Conservation (phyloP, 2,113 vertebrate genomes). For the Scomber scombrus region DNA sequence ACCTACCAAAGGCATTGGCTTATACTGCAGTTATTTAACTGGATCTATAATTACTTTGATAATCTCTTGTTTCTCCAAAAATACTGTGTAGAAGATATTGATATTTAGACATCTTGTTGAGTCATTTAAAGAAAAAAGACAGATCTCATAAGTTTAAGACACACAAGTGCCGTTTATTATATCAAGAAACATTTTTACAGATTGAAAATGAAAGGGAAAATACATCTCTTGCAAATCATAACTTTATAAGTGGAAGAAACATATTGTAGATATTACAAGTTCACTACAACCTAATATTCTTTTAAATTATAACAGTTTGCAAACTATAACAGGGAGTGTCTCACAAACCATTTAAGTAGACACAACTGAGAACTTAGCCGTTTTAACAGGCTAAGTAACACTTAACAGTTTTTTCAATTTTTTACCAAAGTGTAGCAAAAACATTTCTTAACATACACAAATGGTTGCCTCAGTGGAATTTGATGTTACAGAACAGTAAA, state of each 20-base stretch:
- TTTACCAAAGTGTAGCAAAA: slow-evolving; percentile 49
- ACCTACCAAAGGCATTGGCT: background rate
- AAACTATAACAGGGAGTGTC: slow-evolving; percentile 80
- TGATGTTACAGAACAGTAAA: slow-evolving; percentile 69
- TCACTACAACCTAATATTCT: slow-evolving; percentile 87
- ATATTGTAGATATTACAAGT: slow-evolving; percentile 82
- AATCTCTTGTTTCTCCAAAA: background rate
- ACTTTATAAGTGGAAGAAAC: slow-evolving; percentile 85
- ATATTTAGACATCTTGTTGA: background rate
- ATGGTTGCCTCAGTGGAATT: slow-evolving; percentile 55
- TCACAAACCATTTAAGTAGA: slow-evolving; percentile 70
- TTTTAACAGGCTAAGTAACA: too few species aligned
- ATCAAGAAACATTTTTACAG: slow-evolving; percentile 79
- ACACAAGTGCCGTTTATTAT: slow-evolving; percentile 89
- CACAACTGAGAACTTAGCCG: slow-evolving; percentile 55
- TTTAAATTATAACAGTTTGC: slow-evolving; percentile 79
- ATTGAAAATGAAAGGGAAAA: slow-evolving; percentile 84
- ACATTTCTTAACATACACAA: slow-evolving; percentile 46
- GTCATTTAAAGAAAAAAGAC: background rate
- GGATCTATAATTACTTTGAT: too few species aligned
- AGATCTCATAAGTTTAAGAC: slow-evolving; percentile 70
- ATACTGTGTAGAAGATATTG: background rate
- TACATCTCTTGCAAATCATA: slow-evolving; percentile 91
- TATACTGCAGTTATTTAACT: background rate
- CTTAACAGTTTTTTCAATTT: slow-evolving; percentile 34